Percentiles rank a stretch among this genome's conserved stretches.
Evolutionary conservation across 2,888 invertebrate species (phyloP).

Genomic region (Petrophora chlorosata): DNA sequence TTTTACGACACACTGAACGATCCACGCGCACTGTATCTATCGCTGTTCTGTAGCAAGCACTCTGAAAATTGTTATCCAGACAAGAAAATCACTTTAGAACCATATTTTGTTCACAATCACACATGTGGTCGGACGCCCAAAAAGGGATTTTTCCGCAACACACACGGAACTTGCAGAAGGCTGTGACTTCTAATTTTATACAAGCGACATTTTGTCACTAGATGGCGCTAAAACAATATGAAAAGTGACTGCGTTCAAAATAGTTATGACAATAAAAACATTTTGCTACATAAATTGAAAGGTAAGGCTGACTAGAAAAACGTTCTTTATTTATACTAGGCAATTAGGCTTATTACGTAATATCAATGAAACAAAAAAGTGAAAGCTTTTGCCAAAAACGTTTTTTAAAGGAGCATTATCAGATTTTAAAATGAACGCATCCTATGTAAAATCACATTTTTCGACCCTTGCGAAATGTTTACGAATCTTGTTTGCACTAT

Average conservation of each 20-base stretch:
- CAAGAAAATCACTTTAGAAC: slow-evolving; percentile 74
- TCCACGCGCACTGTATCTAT: slow-evolving; percentile 64
- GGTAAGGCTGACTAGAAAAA: no score
- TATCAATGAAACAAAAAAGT: no score
- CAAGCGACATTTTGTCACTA: slow-evolving; percentile 64
- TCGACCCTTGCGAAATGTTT: slow-evolving; percentile 38
- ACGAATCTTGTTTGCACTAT: slow-evolving; percentile 21
- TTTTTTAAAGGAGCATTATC: no score
- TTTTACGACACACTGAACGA: slow-evolving; percentile 66
- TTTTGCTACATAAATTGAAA: no score
- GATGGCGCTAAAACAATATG: slow-evolving; percentile 66
- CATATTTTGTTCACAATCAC: slow-evolving; percentile 82
- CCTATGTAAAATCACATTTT: slow-evolving; percentile 55
- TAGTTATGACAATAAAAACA: slow-evolving; percentile 1
- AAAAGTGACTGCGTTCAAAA: slow-evolving; percentile 55
- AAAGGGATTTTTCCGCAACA: slow-evolving; percentile 86
- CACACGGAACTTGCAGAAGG: slow-evolving; percentile 82
- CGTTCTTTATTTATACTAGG: no score
- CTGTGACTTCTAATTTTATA: slow-evolving; percentile 82
- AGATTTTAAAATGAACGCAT: slow-evolving; percentile 49
- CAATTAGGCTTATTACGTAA: no score
- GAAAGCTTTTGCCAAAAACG: no score
- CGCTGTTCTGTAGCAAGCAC: slow-evolving; percentile 61
- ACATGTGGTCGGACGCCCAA: slow-evolving; percentile 88
- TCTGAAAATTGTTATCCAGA: slow-evolving; percentile 58